Evolutionary conservation across 2,888 invertebrate genomes (phyloP).

Genomic region (Creontiades dilutus): DNA sequence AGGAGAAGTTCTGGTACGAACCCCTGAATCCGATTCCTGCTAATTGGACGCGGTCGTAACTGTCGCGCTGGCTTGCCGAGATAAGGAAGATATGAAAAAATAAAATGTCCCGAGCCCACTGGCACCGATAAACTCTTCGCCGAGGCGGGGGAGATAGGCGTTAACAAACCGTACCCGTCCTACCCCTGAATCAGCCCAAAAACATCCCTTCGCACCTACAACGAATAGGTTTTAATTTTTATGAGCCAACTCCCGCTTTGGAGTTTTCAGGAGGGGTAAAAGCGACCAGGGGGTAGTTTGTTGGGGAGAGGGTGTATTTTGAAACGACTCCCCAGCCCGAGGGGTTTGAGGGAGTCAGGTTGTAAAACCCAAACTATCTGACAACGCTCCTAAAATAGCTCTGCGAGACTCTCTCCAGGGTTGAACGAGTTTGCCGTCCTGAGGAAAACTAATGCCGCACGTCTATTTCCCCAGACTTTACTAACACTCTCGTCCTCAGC

Average conservation of each 20-base stretch:
- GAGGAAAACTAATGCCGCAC: constrained; percentile 23
- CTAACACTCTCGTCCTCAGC: constrained; percentile 2
- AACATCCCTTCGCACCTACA: background rate
- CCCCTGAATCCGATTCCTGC: too few species aligned
- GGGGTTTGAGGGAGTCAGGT: constrained; percentile 18
- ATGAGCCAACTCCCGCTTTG: background rate
- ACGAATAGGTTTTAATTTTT: constrained; percentile 55
- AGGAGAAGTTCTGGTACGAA: too few species aligned
- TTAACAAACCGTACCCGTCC: background rate
- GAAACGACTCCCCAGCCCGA: background rate
- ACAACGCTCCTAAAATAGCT: constrained; percentile 45
- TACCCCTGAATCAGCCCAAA: constrained; percentile 29
- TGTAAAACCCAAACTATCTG: constrained; percentile 51
- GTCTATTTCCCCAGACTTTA: background rate
- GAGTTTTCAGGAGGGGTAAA: background rate
- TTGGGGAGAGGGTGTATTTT: background rate
- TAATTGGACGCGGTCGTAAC: too few species aligned
- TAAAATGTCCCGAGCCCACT: too few species aligned
- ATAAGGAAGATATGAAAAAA: too few species aligned
- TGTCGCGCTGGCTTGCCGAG: too few species aligned
- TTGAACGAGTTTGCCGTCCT: constrained; percentile 10
- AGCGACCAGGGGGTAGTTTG: background rate
- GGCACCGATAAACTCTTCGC: too few species aligned
- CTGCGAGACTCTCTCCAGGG: constrained; percentile 21
- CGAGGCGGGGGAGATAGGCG: background rate